Conservation (phyloP, 2,113 vertebrate genomes). For the Gavialis gangeticus region DNA sequence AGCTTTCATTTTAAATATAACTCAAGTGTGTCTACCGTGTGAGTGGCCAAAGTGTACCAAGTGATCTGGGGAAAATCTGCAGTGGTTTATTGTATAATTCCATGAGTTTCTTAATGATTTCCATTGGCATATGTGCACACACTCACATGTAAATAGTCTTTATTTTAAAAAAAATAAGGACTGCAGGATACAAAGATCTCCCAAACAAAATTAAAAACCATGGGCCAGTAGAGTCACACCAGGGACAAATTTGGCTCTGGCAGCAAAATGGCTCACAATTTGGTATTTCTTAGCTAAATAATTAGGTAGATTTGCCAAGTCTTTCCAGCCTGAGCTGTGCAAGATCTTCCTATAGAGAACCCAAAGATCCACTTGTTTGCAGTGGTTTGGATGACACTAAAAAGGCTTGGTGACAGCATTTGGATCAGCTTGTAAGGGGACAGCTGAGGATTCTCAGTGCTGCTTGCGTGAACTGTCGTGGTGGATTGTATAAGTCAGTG, state of each 20-base stretch:
- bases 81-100: background rate
- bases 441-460: slow-evolving; percentile 49
- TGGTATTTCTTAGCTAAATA: background rate
- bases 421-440: background rate
- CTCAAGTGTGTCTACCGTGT: rapidly evolving
- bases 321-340: background rate
- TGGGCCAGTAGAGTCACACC: background rate
- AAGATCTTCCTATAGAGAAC: background rate
- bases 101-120: background rate
- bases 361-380: background rate
- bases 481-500: slow-evolving; percentile 10
- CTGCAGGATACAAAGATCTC: background rate
- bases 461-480: background rate
- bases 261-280: background rate
- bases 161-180: background rate
- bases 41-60: background rate
- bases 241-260: background rate
- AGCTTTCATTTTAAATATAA: background rate
- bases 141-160: background rate
- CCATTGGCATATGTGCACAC: rapidly evolving
- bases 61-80: background rate
- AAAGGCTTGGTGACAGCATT: background rate
- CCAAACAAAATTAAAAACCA: background rate
- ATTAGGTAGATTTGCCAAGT: background rate
- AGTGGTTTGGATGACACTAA: background rate